phyloP scores from a whole-genome alignment of 2,797 vertebrate species.

The Parambassis ranga region DNA sequence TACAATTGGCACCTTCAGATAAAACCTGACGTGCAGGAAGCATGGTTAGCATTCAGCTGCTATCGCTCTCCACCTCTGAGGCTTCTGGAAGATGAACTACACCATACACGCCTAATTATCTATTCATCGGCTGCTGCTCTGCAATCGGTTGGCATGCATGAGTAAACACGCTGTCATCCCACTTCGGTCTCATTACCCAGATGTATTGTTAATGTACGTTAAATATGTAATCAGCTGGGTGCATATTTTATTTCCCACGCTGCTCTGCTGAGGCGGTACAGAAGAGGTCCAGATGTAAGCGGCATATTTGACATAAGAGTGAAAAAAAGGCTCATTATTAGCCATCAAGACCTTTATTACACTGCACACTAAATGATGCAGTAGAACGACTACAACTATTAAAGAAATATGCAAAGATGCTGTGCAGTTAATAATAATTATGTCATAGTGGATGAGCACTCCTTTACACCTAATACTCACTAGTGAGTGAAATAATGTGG shows the following conservation, averaged over 20 bases:
- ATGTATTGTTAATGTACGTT: conserved; percentile 39
- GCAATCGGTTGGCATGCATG: conserved; percentile 6
- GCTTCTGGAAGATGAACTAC: neutral
- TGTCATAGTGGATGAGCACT: too few relatives aligned
- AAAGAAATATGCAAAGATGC: neutral
- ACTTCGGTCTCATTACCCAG: conserved; percentile 18
- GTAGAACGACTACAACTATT: too few relatives aligned
- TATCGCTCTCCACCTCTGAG: neutral
- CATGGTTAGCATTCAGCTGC: neutral
- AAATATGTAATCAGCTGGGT: conserved; percentile 35
- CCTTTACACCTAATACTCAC: neutral
- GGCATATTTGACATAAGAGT: too few relatives aligned
- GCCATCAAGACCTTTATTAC: neutral
- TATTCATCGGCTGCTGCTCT: conserved; percentile 30
- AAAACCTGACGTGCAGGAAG: too few relatives aligned
- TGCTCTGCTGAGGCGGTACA: neutral
- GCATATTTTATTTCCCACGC: conserved; percentile 17
- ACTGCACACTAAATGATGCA: too few relatives aligned
- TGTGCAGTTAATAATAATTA: neutral
- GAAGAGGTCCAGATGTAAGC: too few relatives aligned
- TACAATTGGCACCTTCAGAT: too few relatives aligned
- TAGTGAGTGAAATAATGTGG: neutral
- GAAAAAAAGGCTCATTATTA: neutral
- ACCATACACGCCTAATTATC: neutral
- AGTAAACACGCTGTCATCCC: conserved; percentile 12